These are phyloP conservation scores for Rhodinocichla rosea DNA, from an alignment of 2,113 vertebrate species.

Conservation along the genomic window DNA sequence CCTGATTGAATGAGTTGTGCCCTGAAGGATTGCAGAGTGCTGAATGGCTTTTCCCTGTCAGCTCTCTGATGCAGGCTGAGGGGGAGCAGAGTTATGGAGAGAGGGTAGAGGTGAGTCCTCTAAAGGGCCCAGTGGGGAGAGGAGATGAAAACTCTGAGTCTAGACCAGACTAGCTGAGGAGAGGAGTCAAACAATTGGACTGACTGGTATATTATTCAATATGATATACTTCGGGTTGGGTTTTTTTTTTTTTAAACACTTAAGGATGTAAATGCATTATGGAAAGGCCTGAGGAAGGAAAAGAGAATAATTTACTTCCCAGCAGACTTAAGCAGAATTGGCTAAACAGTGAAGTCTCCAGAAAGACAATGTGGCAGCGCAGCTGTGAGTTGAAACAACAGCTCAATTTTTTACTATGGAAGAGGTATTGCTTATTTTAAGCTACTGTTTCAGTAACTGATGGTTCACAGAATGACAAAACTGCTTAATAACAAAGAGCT, in stretches of 20 bases:
- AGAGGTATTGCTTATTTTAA: constrained; percentile 25
- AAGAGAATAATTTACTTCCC: not conserved
- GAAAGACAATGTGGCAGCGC: not conserved
- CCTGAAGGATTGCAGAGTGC: constrained; percentile 43
- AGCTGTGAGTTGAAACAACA: constrained; percentile 27
- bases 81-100: constrained; percentile 1
- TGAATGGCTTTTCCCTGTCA: constrained; percentile 33
- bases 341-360: not conserved
- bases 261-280: not conserved
- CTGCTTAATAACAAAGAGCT: constrained; percentile 51
- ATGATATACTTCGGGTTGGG: not conserved
- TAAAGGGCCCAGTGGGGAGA: not conserved
- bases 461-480: constrained; percentile 42
- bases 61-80: not conserved
- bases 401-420: not conserved
- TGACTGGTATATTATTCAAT: not conserved
- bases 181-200: not conserved
- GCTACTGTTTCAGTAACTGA: constrained; percentile 4
- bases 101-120: not conserved
- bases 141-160: not conserved
- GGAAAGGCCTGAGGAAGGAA: not conserved
- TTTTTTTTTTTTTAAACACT: not conserved
- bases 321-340: not conserved
- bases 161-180: not conserved
- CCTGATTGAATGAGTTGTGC: constrained; percentile 46